Evolutionary conservation across 2,797 vertebrate genomes (phyloP).

Genomic region (Cacajao melanocephalus): DNA sequence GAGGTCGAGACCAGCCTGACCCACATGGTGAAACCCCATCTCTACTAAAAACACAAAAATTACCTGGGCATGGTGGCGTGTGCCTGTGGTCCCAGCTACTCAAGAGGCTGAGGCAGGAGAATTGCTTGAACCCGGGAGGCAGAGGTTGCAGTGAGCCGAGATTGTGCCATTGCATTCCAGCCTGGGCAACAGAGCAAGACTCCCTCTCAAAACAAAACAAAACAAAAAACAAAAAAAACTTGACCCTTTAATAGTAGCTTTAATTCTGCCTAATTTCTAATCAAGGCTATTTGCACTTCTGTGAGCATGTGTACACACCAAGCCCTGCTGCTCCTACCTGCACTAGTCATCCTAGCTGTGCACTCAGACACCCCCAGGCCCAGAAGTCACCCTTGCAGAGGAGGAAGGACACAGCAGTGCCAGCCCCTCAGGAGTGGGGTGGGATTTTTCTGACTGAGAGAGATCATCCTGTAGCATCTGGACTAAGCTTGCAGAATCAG

Average conservation of each 20-base stretch:
- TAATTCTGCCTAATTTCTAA: constrained; percentile 48
- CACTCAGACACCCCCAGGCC: not conserved
- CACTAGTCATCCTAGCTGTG: not conserved
- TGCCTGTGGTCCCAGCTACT: too few relatives aligned
- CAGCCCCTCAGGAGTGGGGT: not conserved
- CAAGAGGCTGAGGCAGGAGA: too few relatives aligned
- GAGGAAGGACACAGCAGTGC: not conserved
- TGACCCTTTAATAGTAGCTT: not conserved
- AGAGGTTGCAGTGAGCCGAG: too few relatives aligned
- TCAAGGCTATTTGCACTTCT: not conserved
- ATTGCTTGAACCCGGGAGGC: too few relatives aligned
- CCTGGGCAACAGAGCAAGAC: too few relatives aligned
- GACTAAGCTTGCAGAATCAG: not conserved
- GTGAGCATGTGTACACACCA: rapidly evolving
- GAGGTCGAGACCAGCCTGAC: too few relatives aligned
- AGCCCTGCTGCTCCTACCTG: not conserved
- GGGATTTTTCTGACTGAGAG: not conserved
- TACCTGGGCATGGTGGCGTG: too few relatives aligned
- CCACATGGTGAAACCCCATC: too few relatives aligned
- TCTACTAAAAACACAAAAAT: too few relatives aligned
- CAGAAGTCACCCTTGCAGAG: not conserved
- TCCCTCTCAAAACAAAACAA: too few relatives aligned
- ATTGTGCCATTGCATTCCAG: too few relatives aligned
- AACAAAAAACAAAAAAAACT: not conserved
- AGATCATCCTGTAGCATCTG: rapidly evolving